Conservation (phyloP, 2,797 vertebrate species). For the Erethizon dorsatum region DNA sequence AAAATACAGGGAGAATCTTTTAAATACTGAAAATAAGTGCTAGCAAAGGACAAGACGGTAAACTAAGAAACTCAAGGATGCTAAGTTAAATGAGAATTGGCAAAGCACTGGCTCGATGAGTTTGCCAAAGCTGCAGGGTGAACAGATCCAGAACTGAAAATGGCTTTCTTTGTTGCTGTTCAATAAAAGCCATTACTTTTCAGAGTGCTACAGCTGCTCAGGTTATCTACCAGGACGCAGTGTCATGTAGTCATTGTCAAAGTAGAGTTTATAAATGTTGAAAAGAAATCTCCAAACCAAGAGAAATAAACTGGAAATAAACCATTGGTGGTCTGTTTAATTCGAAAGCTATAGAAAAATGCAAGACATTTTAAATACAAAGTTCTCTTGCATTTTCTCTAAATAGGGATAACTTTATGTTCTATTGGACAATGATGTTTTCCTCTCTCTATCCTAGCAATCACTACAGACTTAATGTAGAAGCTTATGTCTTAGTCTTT, state of each 20-base stretch:
- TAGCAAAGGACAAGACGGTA: neutral
- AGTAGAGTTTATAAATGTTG: neutral
- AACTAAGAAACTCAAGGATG: neutral
- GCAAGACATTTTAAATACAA: neutral
- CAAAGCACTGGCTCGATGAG: neutral
- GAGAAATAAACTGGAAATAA: neutral
- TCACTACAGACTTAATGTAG: neutral
- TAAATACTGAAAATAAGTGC: constrained; percentile 43
- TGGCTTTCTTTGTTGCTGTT: neutral
- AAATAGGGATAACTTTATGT: neutral
- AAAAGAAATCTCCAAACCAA: neutral
- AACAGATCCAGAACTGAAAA: neutral
- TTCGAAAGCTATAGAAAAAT: neutral
- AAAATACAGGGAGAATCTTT: neutral
- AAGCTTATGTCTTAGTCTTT: neutral
- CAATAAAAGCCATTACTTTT: neutral
- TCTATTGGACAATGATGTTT: neutral
- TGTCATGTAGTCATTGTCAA: neutral
- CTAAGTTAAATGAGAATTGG: neutral
- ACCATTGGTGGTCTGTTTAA: too few species aligned
- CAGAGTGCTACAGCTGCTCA: too few species aligned
- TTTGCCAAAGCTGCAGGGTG: neutral
- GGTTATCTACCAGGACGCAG: neutral
- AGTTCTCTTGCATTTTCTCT: neutral
- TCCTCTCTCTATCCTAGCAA: neutral